Evolutionary conservation across 2,888 invertebrate genomes (phyloP), one percentile per base, ranked within the genome.

Genomic region (Amphipoea lucens): DNA sequence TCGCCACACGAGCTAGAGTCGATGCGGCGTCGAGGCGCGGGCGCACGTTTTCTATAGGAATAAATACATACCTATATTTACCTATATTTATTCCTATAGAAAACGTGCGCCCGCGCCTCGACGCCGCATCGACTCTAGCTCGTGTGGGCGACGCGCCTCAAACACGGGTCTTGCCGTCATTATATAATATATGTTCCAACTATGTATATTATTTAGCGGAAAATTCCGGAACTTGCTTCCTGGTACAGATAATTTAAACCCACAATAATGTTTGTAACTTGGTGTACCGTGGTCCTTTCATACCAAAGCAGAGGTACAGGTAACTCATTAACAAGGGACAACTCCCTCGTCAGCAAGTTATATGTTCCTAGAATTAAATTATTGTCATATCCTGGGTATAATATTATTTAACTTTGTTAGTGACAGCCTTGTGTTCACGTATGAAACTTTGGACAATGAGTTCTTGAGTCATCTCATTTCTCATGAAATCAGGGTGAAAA

Each of bases 251-350:
- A 40, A 40, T 40, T 54, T 78, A 36, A 42, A 42, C 45, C 23
- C 4, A 45, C 7, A 65, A 70, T n/a, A 70, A 51, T 42, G 36
- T 71, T 71, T 40, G 17, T 23, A 82, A 48, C 70, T 67, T 75
- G 9, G 45, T 70, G 29, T 11, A 60, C n/a, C 17, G 14, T 23
- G n/a, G 4, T 82, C 48, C 70, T 62, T 45, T 48, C 51, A 40
- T 40, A 29, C 5, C 54, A 62, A 66, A 71, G 45, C 23, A 6
- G n/a, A n/a, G n/a, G n/a, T 17, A 45, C 57, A 54, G 54, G 78
- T 81, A 82, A 57, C 81, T 82, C 29, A 11, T 40, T 77, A 77
- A 71, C 71, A 54, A 48, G 54, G 82, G 62, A 82, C 70, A 45
- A 57, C 62, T 73, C 68, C 82, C 63, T 45, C 40, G 68, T 82